These are phyloP conservation scores for Philypnodon macrostomus DNA, from an alignment of 2,797 vertebrate species.

Conservation along the genomic window DNA sequence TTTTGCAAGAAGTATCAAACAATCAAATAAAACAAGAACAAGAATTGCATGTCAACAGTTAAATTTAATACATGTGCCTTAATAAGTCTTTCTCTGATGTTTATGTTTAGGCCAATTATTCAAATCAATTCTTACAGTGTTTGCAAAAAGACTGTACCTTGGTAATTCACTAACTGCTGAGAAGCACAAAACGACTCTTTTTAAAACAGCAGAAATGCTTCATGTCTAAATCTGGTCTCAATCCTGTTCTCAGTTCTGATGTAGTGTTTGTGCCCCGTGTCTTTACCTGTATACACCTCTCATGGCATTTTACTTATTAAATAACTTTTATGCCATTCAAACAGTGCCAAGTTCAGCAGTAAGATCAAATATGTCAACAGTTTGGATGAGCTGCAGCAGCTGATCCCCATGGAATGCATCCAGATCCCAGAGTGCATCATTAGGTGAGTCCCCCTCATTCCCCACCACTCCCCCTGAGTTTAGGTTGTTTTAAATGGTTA, in stretches of 20 bases:
- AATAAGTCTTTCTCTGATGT: no score
- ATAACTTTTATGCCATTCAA: conserved; percentile 7
- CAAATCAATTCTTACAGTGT: no score
- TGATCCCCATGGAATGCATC: conserved; percentile 92
- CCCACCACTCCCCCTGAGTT: conserved; percentile 3
- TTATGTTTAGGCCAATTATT: no score
- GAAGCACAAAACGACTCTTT: no score
- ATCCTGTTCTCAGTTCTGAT: not conserved
- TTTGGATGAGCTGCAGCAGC: conserved; percentile 85
- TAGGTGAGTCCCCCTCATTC: conserved; percentile 80
- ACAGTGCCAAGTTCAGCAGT: conserved; percentile 95
- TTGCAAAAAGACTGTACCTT: no score
- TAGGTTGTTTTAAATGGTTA: conserved; percentile 22
- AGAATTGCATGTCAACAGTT: no score
- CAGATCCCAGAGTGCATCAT: conserved; percentile 94
- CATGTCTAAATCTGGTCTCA: no score
- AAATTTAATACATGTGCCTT: no score
- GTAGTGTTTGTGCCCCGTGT: conserved; percentile 9
- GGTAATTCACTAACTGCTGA: no score
- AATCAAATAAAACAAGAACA: no score
- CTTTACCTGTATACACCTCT: conserved; percentile 8
- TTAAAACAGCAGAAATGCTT: no score
- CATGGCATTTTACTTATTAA: not conserved
- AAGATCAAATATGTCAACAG: conserved; percentile 93
- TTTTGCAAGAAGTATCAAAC: no score